Conservation (phyloP, 2,888 invertebrate genomes). For the Rhogogaster chlorosoma region DNA sequence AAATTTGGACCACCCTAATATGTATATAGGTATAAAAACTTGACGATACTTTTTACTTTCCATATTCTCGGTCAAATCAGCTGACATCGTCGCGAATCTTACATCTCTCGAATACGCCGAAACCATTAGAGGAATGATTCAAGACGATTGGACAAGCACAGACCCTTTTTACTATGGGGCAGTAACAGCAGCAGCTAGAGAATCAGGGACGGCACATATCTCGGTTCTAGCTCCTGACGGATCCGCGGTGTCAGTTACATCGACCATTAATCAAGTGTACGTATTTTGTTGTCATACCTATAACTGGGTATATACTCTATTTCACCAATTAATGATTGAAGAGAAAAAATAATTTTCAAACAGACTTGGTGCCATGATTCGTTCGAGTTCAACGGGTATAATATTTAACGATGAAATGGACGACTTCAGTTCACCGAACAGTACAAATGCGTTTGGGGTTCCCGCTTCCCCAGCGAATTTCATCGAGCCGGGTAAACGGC, state of each 20-base stretch:
- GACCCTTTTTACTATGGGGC: conserved; percentile 86
- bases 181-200: conserved; percentile 76
- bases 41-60: background rate
- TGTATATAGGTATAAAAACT: background rate
- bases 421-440: conserved; percentile 92
- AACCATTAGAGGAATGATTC: conserved; percentile 82
- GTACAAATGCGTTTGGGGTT: conserved; percentile 85
- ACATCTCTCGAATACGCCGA: conserved; percentile 83
- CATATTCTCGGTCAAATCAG: background rate
- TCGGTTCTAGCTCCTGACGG: conserved; percentile 92
- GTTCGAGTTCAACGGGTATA: conserved; percentile 91
- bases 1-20: too few species aligned
- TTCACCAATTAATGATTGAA: background rate
- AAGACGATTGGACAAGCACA: conserved; percentile 83
- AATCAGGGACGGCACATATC: conserved; percentile 94
- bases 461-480: conserved; percentile 90
- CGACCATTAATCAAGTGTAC: conserved; percentile 91
- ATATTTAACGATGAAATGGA: conserved; percentile 98
- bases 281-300: conserved; percentile 66
- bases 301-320: background rate
- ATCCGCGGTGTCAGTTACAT: conserved; percentile 95
- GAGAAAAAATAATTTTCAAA: conserved; percentile 62
- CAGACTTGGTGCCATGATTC: conserved; percentile 91
- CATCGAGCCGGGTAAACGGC: conserved; percentile 89
- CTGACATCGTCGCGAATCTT: conserved; percentile 78